Conservation (phyloP, 2,797 vertebrate species). For the Molossus molossus region DNA sequence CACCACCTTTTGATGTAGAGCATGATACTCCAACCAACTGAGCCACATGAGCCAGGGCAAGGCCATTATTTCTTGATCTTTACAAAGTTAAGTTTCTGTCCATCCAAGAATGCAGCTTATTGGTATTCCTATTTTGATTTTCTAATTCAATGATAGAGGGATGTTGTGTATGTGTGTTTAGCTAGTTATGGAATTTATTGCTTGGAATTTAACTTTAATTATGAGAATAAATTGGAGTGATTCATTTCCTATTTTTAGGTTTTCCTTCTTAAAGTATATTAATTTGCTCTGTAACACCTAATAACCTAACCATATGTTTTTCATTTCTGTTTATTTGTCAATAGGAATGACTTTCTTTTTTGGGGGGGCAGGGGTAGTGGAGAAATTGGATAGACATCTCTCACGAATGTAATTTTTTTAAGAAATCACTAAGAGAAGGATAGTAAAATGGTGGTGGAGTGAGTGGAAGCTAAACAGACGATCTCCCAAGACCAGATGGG, state of each 20-base stretch:
- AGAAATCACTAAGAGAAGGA: not conserved
- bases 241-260: slow-evolving; percentile 37
- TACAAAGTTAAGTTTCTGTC: slow-evolving; percentile 40
- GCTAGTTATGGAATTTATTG: slow-evolving; percentile 11
- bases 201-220: slow-evolving; percentile 63
- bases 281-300: slow-evolving; percentile 14
- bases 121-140: not conserved
- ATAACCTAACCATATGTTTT: slow-evolving; percentile 33
- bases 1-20: not conserved
- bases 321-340: slow-evolving; percentile 49
- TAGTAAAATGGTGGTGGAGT: no score
- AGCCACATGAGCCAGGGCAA: not conserved
- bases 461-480: no score
- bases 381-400: slow-evolving; percentile 4
- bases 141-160: slow-evolving; percentile 12
- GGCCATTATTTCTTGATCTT: slow-evolving; percentile 10
- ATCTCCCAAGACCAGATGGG: no score
- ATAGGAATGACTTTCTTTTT: not conserved
- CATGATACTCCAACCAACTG: not conserved
- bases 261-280: slow-evolving; percentile 6
- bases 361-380: not conserved
- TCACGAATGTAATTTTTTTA: not conserved
- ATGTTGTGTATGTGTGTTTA: not conserved
- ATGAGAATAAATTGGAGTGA: slow-evolving; percentile 14
- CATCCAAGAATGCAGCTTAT: slow-evolving; percentile 17